Conservation (phyloP, 2,113 vertebrate genomes). For the Esox niger region DNA sequence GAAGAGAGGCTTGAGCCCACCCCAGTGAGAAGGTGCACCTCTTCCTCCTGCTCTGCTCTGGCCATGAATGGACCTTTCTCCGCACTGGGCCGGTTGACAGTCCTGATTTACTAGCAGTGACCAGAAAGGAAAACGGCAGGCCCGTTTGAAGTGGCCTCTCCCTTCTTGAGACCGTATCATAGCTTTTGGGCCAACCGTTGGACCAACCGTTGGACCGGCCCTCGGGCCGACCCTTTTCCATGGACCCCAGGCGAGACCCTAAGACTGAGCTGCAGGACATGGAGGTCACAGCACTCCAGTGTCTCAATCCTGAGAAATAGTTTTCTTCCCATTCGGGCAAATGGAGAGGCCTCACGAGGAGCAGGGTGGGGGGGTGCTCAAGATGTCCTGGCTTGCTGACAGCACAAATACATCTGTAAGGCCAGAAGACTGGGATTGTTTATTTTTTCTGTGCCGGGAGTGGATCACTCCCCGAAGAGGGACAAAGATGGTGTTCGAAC, state of each 20-base stretch:
- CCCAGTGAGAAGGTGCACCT: constrained; percentile 23
- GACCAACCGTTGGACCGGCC: too few species aligned
- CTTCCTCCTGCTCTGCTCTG: constrained; percentile 36
- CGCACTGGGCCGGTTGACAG: constrained; percentile 31
- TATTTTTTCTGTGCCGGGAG: constrained; percentile 44
- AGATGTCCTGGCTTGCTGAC: constrained; percentile 48
- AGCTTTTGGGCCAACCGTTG: constrained; percentile 12
- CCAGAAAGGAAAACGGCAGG: constrained; percentile 51
- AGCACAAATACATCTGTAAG: constrained; percentile 62
- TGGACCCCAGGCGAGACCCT: constrained; percentile 12
- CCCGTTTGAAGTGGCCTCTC: constrained; percentile 36
- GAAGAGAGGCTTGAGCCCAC: constrained; percentile 26
- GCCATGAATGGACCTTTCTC: constrained; percentile 57
- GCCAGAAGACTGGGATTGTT: constrained; percentile 36
- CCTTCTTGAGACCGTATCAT: constrained; percentile 1
- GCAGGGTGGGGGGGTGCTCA: constrained; percentile 15
- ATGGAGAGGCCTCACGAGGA: constrained; percentile 37
- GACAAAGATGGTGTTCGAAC: constrained; percentile 26
- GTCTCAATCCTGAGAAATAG: constrained; percentile 22
- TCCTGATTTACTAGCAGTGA: constrained; percentile 53
- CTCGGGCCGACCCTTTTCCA: constrained; percentile 34
- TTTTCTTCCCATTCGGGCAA: constrained; percentile 37
- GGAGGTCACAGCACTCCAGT: constrained; percentile 51
- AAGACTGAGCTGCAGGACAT: neutral
- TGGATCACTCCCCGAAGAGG: constrained; percentile 43